These are phyloP conservation scores for Eupithecia subfuscata DNA, from an alignment of 2,888 invertebrate species.

Conservation along the genomic window DNA sequence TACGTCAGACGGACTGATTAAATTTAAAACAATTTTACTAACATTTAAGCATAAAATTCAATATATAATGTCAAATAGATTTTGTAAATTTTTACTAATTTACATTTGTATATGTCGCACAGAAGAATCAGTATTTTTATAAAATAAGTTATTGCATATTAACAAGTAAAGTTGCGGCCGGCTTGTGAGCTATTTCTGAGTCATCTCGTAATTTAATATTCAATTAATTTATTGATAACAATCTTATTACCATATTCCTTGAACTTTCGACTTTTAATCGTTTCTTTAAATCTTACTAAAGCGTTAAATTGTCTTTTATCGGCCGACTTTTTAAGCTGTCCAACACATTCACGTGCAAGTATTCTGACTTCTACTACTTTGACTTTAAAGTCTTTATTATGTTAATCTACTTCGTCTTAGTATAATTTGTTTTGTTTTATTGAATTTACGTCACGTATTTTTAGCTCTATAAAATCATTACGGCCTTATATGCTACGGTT, in stretches of 20 bases:
- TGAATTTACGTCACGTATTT: constrained; percentile 14
- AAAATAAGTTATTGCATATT: not conserved
- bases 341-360: not conserved
- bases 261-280: constrained; percentile 39
- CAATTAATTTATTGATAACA: constrained; percentile 45
- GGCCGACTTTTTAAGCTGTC: constrained; percentile 21
- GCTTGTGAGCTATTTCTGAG: constrained; percentile 19
- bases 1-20: not conserved
- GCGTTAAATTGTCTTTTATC: constrained; percentile 36
- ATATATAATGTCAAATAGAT: not conserved
- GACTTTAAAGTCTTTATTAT: constrained; percentile 6
- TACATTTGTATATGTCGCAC: not conserved
- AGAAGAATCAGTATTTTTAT: not conserved
- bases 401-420: not conserved
- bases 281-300: constrained; percentile 36
- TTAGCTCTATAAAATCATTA: constrained; percentile 21
- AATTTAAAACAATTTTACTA: constrained; percentile 10
- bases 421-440: constrained; percentile 10
- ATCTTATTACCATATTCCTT: constrained; percentile 44
- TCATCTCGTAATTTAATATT: constrained; percentile 41
- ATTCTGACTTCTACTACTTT: constrained; percentile 13
- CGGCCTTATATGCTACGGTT: constrained; percentile 16
- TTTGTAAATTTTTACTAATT: not conserved
- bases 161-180: not conserved
- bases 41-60: not conserved